Evolutionary conservation across 2,113 vertebrate genomes (phyloP), one percentile per base, ranked within the genome.

Genomic region (Axis porcinus): DNA sequence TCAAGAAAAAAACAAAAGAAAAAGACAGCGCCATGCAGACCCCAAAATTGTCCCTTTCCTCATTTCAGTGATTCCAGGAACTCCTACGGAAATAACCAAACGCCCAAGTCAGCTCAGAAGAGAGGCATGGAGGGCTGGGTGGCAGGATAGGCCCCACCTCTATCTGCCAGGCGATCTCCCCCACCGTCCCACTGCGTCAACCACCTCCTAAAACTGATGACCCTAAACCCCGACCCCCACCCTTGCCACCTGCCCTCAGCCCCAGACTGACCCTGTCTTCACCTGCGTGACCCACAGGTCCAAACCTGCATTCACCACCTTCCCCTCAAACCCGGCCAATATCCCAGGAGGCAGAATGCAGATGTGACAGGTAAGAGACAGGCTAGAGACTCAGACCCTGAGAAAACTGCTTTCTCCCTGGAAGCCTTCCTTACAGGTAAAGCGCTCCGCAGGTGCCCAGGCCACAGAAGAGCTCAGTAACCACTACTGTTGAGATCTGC

Each of bases 91-190:
- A 86, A 87, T 11, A 84, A 43, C 5, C 16, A 28, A 5, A 79
- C 0, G 2, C 54, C 54, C 79, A 40, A 40, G 64, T 70, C 62
- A 85, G 76, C 50, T 27, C 16, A 57, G 28, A 55, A 45, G 19
- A 55, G 27, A 33, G 21, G 33, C 1, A 0, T 0, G 0, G 28
- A 25, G 64, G 23, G 40, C 82, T 25, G 14, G 25, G 11, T 54
- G 23, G 17, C 2, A 19, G 62, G 33, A 47, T 12, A 10, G 55
- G 47, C 40, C 30, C 84, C 21, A 4, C 16, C 25, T 27, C 55
- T 30, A 30, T 83, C 50, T 82, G 47, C 33, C 30, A 81, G 28
- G 58, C 0, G 1, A 21, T 21, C 33, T 52, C 14, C 12, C 40
- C 28, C 23, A 21, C 54, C 0, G 0, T 54, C 60, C 62, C 30